Base-by-base conservation (phyloP, 37 sponge, comb jelly and placozoan species). In the Hormiphora californensis region DNA sequence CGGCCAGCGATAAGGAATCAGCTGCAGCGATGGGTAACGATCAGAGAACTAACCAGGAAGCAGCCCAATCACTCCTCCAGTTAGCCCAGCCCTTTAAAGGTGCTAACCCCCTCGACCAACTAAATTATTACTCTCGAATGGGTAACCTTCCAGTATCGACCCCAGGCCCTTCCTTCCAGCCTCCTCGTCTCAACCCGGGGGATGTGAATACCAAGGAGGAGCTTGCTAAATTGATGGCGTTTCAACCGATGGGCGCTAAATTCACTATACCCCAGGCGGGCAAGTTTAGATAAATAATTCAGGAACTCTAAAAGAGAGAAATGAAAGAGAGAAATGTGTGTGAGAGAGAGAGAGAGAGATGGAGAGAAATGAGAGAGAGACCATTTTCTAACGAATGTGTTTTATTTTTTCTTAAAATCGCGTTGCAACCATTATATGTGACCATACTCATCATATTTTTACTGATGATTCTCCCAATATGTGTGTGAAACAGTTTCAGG, bases 231-330 rank as follows among this genome's bases (percentile, higher is more conserved):
- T 39, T 67, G 21, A 67, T 67, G 68, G 32, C 68, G 7, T 67
- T 67, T 34, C 68, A 21, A 7, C 35, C 35, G 5, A 39, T 67
- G 2, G 68, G 68, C 35, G 12, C 68, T 15, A 67, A 67, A 39
- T 67, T 67, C 30, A 36, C 68, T 19, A 67, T 67, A 19, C 37
- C 68, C 7, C 68, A 67, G 35, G 68, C 35, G 31, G 68, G 68
- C 4, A 67, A 67, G 68, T 67, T 67, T 67, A 67, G 68, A 67
- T 67, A 67, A 34, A 32, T 21, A 35, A 49, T n/a, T n/a, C n/a
- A n/a, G n/a, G 53, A 49, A 15, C 53, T 49, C 15, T 49, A 15
- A 17, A 49, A 49, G 9, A 49, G 9, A 17, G 68, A 67, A 4
- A 67, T 67, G 68, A 67, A n/a, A n/a, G n/a, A n/a, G n/a, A n/a